Evolutionary conservation across 2,888 invertebrate species (phyloP).

Genomic region (Notodonta dromedarius): DNA sequence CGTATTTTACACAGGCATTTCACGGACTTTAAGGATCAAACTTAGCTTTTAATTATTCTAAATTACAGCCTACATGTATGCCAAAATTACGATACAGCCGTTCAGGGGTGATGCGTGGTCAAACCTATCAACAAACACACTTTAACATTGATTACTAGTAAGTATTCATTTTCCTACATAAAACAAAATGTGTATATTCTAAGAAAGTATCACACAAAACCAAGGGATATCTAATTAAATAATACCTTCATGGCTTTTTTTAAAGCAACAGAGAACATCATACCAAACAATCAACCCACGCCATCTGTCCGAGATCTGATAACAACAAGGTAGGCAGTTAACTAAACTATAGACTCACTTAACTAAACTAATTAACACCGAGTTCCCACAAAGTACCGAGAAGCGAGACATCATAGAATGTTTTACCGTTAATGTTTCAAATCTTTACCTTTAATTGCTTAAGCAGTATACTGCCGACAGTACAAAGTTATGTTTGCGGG

Average conservation of each 20-base stretch:
- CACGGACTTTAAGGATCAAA: no score
- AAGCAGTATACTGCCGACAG: slow-evolving; percentile 1
- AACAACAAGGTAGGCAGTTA: slow-evolving; percentile 15
- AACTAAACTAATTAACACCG: slow-evolving; percentile 44
- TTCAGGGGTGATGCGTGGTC: no score
- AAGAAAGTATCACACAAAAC: neutral
- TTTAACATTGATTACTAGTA: no score
- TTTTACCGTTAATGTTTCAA: slow-evolving; percentile 41
- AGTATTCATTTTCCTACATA: no score
- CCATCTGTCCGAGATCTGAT: slow-evolving; percentile 21
- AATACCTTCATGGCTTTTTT: neutral
- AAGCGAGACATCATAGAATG: slow-evolving; percentile 36
- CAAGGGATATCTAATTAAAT: neutral
- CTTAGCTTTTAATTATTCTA: no score
- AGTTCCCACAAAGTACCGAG: slow-evolving; percentile 52
- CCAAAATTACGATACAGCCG: no score
- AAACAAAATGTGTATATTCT: no score
- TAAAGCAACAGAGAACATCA: neutral
- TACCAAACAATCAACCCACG: slow-evolving; percentile 22
- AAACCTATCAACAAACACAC: no score
- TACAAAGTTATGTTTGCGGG: neutral
- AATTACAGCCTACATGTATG: no score
- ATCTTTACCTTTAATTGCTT: slow-evolving; percentile 41
- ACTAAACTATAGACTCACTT: slow-evolving; percentile 18
- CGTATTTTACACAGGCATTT: no score